Conservation (phyloP, 2,888 invertebrate genomes). For the Harpalus rubripes region DNA sequence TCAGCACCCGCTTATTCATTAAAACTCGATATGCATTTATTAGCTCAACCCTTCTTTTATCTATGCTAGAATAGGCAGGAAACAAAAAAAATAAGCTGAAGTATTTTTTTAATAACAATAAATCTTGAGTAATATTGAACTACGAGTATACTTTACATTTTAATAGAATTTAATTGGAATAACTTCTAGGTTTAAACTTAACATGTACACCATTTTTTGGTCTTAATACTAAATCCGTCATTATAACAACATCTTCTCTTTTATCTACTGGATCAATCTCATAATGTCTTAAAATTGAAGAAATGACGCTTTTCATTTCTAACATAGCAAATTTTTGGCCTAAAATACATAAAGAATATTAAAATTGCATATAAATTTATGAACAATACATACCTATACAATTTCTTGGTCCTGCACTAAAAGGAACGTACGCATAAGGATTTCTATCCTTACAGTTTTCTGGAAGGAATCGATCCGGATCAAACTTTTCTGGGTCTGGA, state of each 20-base stretch:
- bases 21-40: no score
- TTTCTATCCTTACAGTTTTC: constrained; percentile 73
- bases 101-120: no score
- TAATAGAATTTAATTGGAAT: neutral
- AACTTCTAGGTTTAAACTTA: constrained; percentile 69
- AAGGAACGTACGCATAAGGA: constrained; percentile 74
- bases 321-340: constrained; percentile 85
- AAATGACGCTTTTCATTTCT: constrained; percentile 82
- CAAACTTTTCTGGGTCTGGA: constrained; percentile 77
- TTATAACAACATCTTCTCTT: constrained; percentile 76
- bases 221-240: constrained; percentile 78
- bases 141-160: neutral
- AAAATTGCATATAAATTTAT: no score
- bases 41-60: no score
- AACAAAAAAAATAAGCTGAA: no score
- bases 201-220: constrained; percentile 77
- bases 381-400: constrained; percentile 69
- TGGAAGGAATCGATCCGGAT: constrained; percentile 77
- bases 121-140: no score
- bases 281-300: constrained; percentile 79
- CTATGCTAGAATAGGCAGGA: no score
- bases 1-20: no score
- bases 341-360: constrained; percentile 73
- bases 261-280: constrained; percentile 78
- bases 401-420: constrained; percentile 74